Percentiles rank a stretch among this genome's conserved stretches.
Conservation (phyloP, 2,888 invertebrate species). For the Dicranocentrus wangi region DNA sequence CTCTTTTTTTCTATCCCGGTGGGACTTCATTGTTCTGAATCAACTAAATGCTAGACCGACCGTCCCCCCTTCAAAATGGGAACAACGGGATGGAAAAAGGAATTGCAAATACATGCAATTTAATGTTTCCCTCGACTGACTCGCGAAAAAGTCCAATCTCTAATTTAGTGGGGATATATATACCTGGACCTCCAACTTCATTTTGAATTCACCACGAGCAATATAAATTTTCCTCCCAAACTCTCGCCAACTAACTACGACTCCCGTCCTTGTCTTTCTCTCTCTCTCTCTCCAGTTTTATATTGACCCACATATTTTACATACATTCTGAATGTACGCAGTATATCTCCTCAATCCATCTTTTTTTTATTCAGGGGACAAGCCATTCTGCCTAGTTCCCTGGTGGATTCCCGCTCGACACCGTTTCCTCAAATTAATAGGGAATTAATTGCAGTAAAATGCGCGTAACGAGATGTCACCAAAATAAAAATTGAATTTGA, state of each 20-base stretch:
- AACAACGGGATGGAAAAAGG: background rate
- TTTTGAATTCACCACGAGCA: no score
- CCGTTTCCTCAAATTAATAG: slow-evolving; percentile 8
- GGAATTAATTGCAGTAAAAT: slow-evolving; percentile 5
- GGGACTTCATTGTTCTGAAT: slow-evolving; percentile 55
- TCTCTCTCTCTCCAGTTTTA: no score
- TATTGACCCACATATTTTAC: no score
- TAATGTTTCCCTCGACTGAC: slow-evolving; percentile 10
- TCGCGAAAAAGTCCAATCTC: background rate
- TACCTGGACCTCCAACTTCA: no score
- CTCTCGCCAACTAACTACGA: no score
- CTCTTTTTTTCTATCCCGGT: slow-evolving; percentile 22
- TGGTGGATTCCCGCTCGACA: background rate
- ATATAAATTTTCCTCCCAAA: no score
- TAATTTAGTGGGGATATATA: no score
- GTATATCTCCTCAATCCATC: no score
- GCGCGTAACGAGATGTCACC: background rate
- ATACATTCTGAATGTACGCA: no score
- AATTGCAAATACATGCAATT: slow-evolving; percentile 34
- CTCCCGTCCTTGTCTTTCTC: no score
- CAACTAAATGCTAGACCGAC: slow-evolving; percentile 31
- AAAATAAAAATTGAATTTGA: no score
- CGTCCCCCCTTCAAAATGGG: background rate
- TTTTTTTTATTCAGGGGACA: background rate
- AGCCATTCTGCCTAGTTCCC: background rate